phyloP scores from a whole-genome alignment of 2,797 vertebrate genomes.

The Acipenser oxyrinchus region DNA sequence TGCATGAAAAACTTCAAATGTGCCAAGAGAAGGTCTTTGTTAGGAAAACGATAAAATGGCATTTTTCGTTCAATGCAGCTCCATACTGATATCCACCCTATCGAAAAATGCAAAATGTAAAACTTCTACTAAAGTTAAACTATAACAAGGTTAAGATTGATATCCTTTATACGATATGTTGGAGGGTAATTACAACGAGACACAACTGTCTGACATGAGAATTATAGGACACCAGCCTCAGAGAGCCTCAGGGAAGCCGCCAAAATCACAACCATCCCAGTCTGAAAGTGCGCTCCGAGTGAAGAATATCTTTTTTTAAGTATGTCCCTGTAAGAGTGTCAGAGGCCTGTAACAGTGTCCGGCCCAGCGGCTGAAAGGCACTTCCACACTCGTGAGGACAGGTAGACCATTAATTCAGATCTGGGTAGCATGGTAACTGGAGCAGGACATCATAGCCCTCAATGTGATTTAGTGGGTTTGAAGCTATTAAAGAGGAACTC shows the following conservation, averaged over 20 bases:
- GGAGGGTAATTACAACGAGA: no score
- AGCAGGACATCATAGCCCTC: conserved; percentile 15
- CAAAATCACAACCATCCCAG: background rate
- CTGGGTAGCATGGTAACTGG: conserved; percentile 4
- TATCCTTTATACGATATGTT: no score
- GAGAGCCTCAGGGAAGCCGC: background rate
- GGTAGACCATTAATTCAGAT: conserved; percentile 13
- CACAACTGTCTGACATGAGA: no score
- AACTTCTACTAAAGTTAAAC: no score
- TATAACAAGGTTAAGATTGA: no score
- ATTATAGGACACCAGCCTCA: no score
- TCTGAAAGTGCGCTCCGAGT: background rate
- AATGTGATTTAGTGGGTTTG: background rate
- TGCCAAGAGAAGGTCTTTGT: no score
- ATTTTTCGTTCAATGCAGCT: no score
- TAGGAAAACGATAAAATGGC: no score
- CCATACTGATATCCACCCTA: no score
- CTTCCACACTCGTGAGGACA: background rate
- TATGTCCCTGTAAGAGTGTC: background rate
- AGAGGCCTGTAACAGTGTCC: background rate
- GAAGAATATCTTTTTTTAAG: background rate
- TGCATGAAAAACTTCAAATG: no score
- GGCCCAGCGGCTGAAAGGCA: background rate
- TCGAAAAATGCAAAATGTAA: no score
- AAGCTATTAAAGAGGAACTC: background rate